These are phyloP conservation scores for Triops cancriformis DNA, from an alignment of 1,140 invertebrate genomes.

Conservation along the genomic window DNA sequence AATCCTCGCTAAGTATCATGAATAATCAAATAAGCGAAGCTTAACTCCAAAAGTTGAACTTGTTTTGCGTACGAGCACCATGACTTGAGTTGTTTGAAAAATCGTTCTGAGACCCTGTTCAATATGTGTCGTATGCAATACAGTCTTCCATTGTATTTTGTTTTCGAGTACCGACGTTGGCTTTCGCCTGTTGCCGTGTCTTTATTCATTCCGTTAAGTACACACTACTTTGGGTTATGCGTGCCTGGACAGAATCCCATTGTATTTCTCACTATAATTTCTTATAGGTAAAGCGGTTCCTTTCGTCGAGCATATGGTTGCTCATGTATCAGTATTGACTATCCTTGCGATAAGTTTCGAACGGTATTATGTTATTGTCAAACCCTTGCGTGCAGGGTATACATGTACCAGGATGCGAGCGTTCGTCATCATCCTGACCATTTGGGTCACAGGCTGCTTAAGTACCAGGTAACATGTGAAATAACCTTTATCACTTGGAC, in stretches of 20 bases:
- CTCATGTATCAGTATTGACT: conserved; percentile 84
- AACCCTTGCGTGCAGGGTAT: conserved; percentile 79
- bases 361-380: conserved; percentile 88
- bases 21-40: too few relatives aligned
- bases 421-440: conserved; percentile 65
- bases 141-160: conserved; percentile 18
- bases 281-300: conserved; percentile 74
- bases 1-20: too few relatives aligned
- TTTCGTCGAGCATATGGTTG: conserved; percentile 84
- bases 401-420: conserved; percentile 81
- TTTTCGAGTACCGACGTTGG: too few relatives aligned
- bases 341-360: conserved; percentile 90
- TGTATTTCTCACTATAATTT: conserved; percentile 30
- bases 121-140: too few relatives aligned
- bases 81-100: too few relatives aligned
- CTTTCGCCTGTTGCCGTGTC: too few relatives aligned
- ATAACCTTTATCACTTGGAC: not conserved
- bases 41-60: too few relatives aligned
- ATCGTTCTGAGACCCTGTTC: too few relatives aligned
- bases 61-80: too few relatives aligned
- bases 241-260: too few relatives aligned
- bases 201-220: too few relatives aligned
- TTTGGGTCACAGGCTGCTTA: conserved; percentile 73
- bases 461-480: conserved; percentile 62
- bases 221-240: too few relatives aligned